Evolutionary conservation across 2,113 vertebrate genomes (phyloP), one percentile per base, ranked within the genome.

Genomic region (Calidris pugnax): DNA sequence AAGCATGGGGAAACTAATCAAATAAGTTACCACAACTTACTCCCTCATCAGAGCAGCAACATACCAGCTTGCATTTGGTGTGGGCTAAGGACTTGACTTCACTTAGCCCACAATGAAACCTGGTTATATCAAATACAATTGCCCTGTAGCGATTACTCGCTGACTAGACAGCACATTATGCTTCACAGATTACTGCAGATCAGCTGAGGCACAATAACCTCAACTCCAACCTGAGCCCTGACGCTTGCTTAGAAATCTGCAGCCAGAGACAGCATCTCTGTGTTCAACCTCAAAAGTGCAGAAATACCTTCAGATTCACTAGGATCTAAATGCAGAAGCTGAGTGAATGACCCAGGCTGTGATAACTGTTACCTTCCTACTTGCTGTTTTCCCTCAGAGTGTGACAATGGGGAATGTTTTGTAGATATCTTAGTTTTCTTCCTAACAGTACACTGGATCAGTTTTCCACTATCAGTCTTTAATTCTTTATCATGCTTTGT

Each of bases 101-200:
- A 20, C 55, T 33, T 24, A 71, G 10, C 6, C 35, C 24, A 10
- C 3, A 13, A 15, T 1, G 12, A 74, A 66, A 43, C 3, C 1
- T 1, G 7, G 53, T 13, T 45, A 28, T 28, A 48, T 4, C 5
- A 45, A 37, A 24, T 9, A 43, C 30, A 39, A 7, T 14, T 39
- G 18, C 30, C 74, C 41, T 62, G 15, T 24, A 47, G 64, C 39
- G 10, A 37, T 24, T 20, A n/a, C 1, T 6, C 32, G 39, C 66
- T 48, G 14, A 37, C 32, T 23, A 32, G 0, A 27, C 19, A 82
- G 1, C 9, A n/a, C 11, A 0, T 4, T 35, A 37, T 22, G 18
- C 27, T 75, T 83, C 12, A 45, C 18, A 60, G 12, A 10, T 20
- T 50, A 23, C 45, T 73, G 32, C 43, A 35, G 26, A 47, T 4